Base-by-base conservation (phyloP, 1,140 invertebrate genomes). In the Lysiphlebus fabarum region DNA sequence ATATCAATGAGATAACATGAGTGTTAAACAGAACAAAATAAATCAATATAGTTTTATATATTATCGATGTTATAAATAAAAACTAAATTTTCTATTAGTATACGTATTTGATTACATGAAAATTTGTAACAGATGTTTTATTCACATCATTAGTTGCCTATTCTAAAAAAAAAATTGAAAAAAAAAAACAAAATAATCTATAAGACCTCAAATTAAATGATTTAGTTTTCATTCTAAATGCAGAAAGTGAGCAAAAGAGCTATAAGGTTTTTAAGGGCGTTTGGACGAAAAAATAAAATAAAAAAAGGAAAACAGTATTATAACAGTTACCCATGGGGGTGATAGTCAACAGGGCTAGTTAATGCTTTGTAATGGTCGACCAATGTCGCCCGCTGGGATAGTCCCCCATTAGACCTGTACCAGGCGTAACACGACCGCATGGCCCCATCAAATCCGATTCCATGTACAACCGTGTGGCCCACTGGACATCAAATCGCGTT, bases 321-420 rank as follows among this genome's bases (percentile, higher is more conserved):
- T 43, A 57, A 44, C 38, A 40, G 54, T 58, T 53, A 53, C 53
- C 53, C 53, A 54, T 54, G 49, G 49, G 48, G 56, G 54, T 60
- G 60, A 58, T 55, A 58, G 62, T 60, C 50, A 45, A 60, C 49
- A 56, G 42, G 55, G 58, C 55, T 37, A 48, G 62, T 63, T 63
- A 63, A 63, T 63, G 62, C 62, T 63, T 58, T 63, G 62, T 63
- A 63, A 63, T 63, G 58, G 62, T 60, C 51, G 62, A 59, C 54
- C 54, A 38, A 56, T 54, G 62, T 54, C 53, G 49, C 56, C 42
- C 41, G 34, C 50, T 42, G 14, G 58, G 57, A 63, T 63, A 58
- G 62, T 63, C 62, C 62, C 49, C 62, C 62, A 60, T 63, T 63
- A 58, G 62, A 60, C 62, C 62, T 63, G 62, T 57, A 63, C 50